phyloP scores from a whole-genome alignment of 2,797 vertebrate species.

The Phrynocephalus forsythii region DNA sequence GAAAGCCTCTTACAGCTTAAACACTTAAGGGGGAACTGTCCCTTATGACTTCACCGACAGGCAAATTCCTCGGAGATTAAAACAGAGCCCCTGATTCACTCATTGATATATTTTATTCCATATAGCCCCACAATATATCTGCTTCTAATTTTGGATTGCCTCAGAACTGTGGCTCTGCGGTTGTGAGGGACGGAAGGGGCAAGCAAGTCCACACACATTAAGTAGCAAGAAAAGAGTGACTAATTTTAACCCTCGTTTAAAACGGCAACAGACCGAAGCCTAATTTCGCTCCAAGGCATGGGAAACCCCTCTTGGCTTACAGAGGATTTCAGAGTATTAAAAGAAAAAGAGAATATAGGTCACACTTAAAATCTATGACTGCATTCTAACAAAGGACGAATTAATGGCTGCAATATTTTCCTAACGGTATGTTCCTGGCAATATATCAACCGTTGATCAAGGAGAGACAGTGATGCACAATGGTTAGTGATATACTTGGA shows the following conservation, averaged over 20 bases:
- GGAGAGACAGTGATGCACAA: too few relatives aligned
- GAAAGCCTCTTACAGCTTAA: slow-evolving; percentile 61
- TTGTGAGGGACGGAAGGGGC: not conserved
- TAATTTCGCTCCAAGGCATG: not conserved
- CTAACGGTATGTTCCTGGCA: too few relatives aligned
- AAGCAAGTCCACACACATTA: not conserved
- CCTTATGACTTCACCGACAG: slow-evolving; percentile 47
- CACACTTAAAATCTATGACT: not conserved
- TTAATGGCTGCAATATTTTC: too few relatives aligned
- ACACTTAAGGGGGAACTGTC: slow-evolving; percentile 42
- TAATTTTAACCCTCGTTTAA: not conserved
- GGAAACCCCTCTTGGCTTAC: rapidly evolving
- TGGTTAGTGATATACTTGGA: too few relatives aligned
- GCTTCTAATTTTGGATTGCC: slow-evolving; percentile 42
- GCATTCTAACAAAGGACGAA: not conserved
- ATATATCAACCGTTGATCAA: too few relatives aligned
- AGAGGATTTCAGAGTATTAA: not conserved
- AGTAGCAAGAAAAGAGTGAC: slow-evolving; percentile 12
- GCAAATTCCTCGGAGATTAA: slow-evolving; percentile 55
- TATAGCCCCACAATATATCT: slow-evolving; percentile 40
- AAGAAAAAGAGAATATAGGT: not conserved
- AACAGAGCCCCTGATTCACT: slow-evolving; percentile 27
- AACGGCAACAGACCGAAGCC: not conserved
- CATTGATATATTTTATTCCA: slow-evolving; percentile 45
- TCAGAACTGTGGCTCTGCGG: slow-evolving; percentile 41